Evolutionary conservation across 1,140 invertebrate genomes (phyloP), one percentile per base, ranked within the genome.

Genomic region (Micrasema minimum): DNA sequence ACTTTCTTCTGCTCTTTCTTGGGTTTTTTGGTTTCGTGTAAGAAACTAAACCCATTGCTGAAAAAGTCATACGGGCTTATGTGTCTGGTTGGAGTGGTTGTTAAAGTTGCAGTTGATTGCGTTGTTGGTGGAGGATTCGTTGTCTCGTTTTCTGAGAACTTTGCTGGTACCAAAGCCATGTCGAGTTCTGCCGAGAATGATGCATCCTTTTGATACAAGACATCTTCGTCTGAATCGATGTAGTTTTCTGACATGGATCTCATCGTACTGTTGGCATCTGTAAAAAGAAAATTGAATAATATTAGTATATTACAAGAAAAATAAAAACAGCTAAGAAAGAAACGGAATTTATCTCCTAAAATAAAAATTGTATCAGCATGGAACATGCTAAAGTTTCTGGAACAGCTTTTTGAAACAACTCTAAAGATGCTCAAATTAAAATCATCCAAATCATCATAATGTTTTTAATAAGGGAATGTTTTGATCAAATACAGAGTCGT

Each of bases 131-230:
- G 26, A 66, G 46, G 62, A 68, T 45, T 65, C 1, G 31, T 41
- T 14, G 71, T 68, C 0, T 57, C 35, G 22, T 69, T 73, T 45
- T 66, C 74, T 1, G 68, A 65, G n/a, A 71, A 71, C 50, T 69
- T 75, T 10, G 68, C 68, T 18, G 74, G 71, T 12, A 75, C 55
- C 12, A 75, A 6, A 11, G 71, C 74, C 9, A 73, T 74, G 77
- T 90, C 89, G 78, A 92, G 81, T 79, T 92, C 90, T 68, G 91
- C 92, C 67, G 92, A 92, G 78, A 93, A 92, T 38, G 91, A 92
- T 10, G 90, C 91, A 73, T 92, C 92, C 79, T 92, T 92, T 84
- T 93, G 91, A 79, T 94, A 94, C 18, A 94, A 85, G 53, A 94
- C 88, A 81, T 93, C 91, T 78, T 92, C 91, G 76, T 86, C 85